phyloP scores from a whole-genome alignment of 2,113 vertebrate species.

The Procavia capensis region DNA sequence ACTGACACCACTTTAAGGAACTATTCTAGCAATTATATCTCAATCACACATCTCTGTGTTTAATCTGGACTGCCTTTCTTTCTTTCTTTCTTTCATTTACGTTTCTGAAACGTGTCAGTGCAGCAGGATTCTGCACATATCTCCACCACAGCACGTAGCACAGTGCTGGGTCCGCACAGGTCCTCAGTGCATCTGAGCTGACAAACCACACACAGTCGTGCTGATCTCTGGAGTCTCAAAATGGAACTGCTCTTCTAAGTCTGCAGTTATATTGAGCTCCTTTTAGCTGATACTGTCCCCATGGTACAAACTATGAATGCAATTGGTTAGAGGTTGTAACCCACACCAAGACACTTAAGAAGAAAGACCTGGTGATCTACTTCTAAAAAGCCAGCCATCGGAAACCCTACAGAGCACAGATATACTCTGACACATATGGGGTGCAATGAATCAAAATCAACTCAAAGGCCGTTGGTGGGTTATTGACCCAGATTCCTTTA shows the following conservation, averaged over 20 bases:
- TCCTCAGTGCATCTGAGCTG: rapidly evolving
- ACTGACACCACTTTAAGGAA: background rate
- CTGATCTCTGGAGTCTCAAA: background rate
- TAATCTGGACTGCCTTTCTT: background rate
- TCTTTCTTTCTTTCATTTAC: background rate
- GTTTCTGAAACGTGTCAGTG: background rate
- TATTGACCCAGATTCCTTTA: background rate
- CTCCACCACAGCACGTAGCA: rapidly evolving
- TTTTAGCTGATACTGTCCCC: background rate
- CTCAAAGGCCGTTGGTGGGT: background rate
- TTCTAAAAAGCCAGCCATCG: background rate
- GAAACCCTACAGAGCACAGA: background rate
- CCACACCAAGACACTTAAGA: background rate
- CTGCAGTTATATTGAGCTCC: background rate
- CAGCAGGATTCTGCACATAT: background rate
- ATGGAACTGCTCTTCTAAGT: background rate
- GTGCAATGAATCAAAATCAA: background rate
- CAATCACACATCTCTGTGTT: background rate
- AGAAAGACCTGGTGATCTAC: background rate
- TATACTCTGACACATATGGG: background rate
- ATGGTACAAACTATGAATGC: background rate
- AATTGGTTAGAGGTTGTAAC: background rate
- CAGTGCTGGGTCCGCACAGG: rapidly evolving
- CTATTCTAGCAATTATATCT: rapidly evolving
- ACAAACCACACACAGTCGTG: background rate